Conservation (phyloP, 2,888 invertebrate genomes). For the Thelaira solivaga region DNA sequence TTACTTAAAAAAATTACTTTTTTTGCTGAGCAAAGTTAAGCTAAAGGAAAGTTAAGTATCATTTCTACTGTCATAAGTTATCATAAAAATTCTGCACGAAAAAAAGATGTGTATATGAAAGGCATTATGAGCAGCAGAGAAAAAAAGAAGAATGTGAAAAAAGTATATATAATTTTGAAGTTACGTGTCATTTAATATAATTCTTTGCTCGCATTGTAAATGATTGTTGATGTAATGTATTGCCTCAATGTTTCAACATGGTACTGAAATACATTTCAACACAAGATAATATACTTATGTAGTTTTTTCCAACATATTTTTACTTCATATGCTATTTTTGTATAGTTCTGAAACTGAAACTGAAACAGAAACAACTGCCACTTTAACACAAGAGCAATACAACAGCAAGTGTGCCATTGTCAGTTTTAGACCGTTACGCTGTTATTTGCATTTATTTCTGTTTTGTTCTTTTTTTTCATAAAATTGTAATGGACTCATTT, state of each 20-base stretch:
- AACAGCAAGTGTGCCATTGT: slow-evolving; percentile 22
- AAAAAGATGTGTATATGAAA: background rate
- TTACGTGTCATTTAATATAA: slow-evolving; percentile 54
- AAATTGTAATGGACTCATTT: background rate
- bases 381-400: background rate
- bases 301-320: background rate
- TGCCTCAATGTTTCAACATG: background rate
- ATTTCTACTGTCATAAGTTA: background rate
- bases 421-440: slow-evolving; percentile 20
- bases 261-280: slow-evolving; percentile 5
- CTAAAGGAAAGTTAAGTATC: background rate
- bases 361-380: background rate
- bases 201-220: slow-evolving; percentile 10
- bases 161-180: slow-evolving; percentile 21
- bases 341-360: too few relatives aligned
- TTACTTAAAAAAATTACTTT: too few relatives aligned
- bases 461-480: slow-evolving; percentile 10
- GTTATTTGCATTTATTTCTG: slow-evolving; percentile 1
- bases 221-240: slow-evolving; percentile 49
- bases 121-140: background rate
- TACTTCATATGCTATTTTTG: too few relatives aligned
- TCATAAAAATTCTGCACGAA: slow-evolving; percentile 2
- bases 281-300: slow-evolving; percentile 6
- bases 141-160: background rate
- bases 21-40: too few relatives aligned